phyloP scores from a whole-genome alignment of 2,113 vertebrate species.

The Cyphomyrus discorhynchus region DNA sequence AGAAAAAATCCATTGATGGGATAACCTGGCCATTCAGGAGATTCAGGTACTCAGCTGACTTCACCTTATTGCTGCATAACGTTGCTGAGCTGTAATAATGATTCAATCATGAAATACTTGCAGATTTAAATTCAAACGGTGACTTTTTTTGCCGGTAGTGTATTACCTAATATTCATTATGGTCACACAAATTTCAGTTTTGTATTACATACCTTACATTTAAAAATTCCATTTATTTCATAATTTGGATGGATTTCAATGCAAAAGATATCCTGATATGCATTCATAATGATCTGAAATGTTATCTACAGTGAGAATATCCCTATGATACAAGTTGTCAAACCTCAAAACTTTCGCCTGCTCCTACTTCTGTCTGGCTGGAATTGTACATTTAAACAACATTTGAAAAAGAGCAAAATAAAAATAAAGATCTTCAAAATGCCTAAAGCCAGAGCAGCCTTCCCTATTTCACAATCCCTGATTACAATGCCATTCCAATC shows the following conservation, averaged over 20 bases:
- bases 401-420: background rate
- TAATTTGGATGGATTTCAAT: background rate
- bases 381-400: background rate
- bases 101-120: background rate
- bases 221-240: conserved; percentile 9
- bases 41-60: background rate
- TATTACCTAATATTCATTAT: background rate
- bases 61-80: background rate
- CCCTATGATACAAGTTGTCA: background rate
- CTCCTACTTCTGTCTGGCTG: background rate
- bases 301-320: background rate
- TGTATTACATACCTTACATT: background rate
- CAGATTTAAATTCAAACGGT: background rate
- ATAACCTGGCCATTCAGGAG: background rate
- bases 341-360: background rate
- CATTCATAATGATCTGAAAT: background rate
- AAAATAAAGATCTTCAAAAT: background rate
- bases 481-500: background rate
- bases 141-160: background rate
- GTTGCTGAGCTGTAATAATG: background rate
- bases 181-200: background rate
- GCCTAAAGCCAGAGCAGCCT: background rate
- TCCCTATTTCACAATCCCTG: background rate
- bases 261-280: background rate
- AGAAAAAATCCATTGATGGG: background rate